Conservation (phyloP, 1,140 invertebrate genomes). For the Papilio polytes region DNA sequence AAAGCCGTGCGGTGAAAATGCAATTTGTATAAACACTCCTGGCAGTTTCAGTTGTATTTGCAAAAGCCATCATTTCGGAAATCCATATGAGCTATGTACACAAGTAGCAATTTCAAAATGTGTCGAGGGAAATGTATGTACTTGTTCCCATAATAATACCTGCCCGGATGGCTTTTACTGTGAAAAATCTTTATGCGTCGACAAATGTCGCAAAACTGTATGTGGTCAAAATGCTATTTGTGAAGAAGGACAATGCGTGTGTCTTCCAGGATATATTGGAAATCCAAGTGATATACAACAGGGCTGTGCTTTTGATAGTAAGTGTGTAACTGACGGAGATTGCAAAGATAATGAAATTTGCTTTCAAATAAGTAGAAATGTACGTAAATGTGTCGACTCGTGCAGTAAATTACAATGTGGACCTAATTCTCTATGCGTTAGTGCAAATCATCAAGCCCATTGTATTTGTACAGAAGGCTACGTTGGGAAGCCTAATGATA, state of each 20-base stretch:
- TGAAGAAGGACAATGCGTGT: conserved; percentile 91
- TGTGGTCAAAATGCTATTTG: conserved; percentile 94
- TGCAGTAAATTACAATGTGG: conserved; percentile 95
- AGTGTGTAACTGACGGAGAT: conserved; percentile 91
- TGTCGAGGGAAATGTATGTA: conserved; percentile 87
- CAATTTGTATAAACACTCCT: conserved; percentile 94
- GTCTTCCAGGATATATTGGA: conserved; percentile 91
- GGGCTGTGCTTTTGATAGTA: conserved; percentile 89
- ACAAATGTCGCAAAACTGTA: conserved; percentile 88
- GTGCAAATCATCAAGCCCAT: conserved; percentile 91
- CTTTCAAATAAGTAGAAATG: conserved; percentile 90
- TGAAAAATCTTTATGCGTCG: conserved; percentile 87
- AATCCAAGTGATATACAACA: conserved; percentile 88
- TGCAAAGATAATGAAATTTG: conserved; percentile 93
- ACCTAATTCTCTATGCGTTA: conserved; percentile 94
- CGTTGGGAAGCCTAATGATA: conserved; percentile 91
- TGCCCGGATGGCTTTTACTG: conserved; percentile 92
- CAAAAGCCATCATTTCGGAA: conserved; percentile 91
- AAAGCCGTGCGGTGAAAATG: conserved; percentile 93
- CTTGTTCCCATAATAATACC: conserved; percentile 87
- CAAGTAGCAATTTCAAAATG: conserved; percentile 88
- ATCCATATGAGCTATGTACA: conserved; percentile 92
- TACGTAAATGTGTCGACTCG: conserved; percentile 92
- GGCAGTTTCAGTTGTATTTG: conserved; percentile 95
- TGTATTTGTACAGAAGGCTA: conserved; percentile 94